phyloP scores from a whole-genome alignment of 2,113 vertebrate genomes.

The Capreolus pygargus region DNA sequence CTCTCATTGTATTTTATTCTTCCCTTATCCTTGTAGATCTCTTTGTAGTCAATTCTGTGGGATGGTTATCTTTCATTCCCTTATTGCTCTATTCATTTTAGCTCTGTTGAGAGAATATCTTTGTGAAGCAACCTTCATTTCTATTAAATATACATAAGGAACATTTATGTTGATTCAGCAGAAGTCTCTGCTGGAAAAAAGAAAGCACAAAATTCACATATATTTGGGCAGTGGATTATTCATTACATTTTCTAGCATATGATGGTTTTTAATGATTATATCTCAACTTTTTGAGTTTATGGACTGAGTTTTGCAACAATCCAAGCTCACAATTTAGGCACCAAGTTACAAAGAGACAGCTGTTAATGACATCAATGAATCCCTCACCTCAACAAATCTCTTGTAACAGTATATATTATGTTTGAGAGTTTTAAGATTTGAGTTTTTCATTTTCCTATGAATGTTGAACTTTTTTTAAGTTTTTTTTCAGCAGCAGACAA shows the following conservation, averaged over 20 bases:
- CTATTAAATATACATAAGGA: constrained; percentile 65
- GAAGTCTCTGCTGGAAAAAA: constrained; percentile 38
- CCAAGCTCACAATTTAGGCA: constrained; percentile 2
- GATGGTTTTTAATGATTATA: constrained; percentile 49
- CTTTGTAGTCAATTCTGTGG: constrained; percentile 27
- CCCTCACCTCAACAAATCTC: neutral
- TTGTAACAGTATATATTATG: neutral
- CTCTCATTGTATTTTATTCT: constrained; percentile 8
- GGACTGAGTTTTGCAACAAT: neutral
- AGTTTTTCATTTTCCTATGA: neutral
- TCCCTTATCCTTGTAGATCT: neutral
- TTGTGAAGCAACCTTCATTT: neutral
- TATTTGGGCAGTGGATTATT: constrained; percentile 21
- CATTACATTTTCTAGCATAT: constrained; percentile 48
- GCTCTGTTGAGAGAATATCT: constrained; percentile 45
- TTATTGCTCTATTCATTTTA: constrained; percentile 49
- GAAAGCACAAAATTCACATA: constrained; percentile 23
- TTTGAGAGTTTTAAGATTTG: neutral
- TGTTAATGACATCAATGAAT: neutral
- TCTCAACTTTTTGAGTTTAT: constrained; percentile 43
- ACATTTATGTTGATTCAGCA: constrained; percentile 43
- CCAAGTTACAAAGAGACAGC: neutral
- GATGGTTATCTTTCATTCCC: constrained; percentile 37
- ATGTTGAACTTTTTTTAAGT: neutral
- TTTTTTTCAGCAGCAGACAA: neutral